These are phyloP conservation scores for Galago senegalensis DNA, from an alignment of 2,797 vertebrate species.

Conservation along the genomic window DNA sequence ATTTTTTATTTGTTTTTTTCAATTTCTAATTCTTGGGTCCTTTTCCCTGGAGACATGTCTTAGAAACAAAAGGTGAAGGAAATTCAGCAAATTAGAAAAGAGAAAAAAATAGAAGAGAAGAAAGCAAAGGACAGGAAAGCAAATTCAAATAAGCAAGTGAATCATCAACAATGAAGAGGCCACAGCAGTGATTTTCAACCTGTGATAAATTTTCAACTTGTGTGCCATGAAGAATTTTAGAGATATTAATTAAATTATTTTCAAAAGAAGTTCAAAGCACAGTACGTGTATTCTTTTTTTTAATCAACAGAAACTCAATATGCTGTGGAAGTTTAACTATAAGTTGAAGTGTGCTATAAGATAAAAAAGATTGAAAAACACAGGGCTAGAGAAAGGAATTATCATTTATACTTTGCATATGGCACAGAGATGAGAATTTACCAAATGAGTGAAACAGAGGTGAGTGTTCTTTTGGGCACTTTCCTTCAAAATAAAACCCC, in stretches of 20 bases:
- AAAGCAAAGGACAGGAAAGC: neutral
- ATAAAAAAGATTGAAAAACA: too few species aligned
- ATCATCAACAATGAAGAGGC: neutral
- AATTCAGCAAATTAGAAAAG: neutral
- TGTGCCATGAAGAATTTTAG: too few species aligned
- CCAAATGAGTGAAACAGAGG: neutral
- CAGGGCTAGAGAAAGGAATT: neutral
- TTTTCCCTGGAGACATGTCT: slow-evolving; percentile 39
- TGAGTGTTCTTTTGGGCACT: neutral
- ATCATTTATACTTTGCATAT: neutral
- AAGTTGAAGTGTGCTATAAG: too few species aligned
- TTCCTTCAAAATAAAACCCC: slow-evolving; percentile 8
- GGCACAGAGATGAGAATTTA: neutral
- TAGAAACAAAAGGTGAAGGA: slow-evolving; percentile 42
- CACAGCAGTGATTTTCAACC: too few species aligned
- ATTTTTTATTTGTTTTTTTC: neutral
- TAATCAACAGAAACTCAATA: too few species aligned
- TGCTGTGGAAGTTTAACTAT: too few species aligned
- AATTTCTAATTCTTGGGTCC: neutral
- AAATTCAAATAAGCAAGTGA: slow-evolving; percentile 33
- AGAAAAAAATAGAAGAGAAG: neutral
- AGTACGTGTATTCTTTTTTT: too few species aligned
- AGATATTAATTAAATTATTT: too few species aligned
- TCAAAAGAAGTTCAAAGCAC: too few species aligned
- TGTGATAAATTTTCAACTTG: too few species aligned